Base-by-base conservation (phyloP, 2,888 invertebrate species). In the Emesis furor region DNA sequence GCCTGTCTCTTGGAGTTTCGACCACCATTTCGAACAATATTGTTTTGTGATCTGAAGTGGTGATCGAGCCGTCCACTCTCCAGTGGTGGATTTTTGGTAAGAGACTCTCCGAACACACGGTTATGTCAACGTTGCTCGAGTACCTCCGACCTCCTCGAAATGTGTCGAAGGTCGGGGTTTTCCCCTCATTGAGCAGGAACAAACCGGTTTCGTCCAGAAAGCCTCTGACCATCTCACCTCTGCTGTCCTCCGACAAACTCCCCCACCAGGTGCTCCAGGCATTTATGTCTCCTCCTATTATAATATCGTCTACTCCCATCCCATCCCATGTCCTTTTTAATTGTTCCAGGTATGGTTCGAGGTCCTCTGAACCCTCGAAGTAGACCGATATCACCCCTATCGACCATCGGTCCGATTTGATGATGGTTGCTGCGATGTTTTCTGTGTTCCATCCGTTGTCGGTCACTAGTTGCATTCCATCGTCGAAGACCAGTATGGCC, bases 181-280 rank as follows among this genome's bases (percentile, higher is more conserved):
- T 30, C 0, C 83, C 85, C 1, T 14, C 12, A 68, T 84, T 86
- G 0, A 82, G 51, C 0, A 86, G 14, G 1, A 78, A 68, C n/a
- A 82, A 24, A 0, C 62, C 42, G 0, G 81, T 0, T 12, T 86
- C 84, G 0, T 74, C 76, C 1, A 86, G 30, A 3, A 68, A 1
- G 0, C 77, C 80, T 0, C 10, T 12, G 12, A 86, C 2, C 0
- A 69, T 78, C n/a, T 81, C 83, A 3, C 89, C 89, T 42, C 86
- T 82, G 1, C 71, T 14, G 69, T 89, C 85, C 0, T 12, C 24
- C 0, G 10, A 30, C 12, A 5, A n/a, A 76, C 87, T 84, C 0
- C 86, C 84, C 89, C 86, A 89, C 85, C 84, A 88, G 1, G 75
- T 17, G 39, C 73, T 83, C 30, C 82, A 82, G 14, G 84, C 84